Percentiles rank a stretch among this genome's conserved stretches.
phyloP scores from a whole-genome alignment of 2,888 invertebrate species.

The Cepaea hortensis region DNA sequence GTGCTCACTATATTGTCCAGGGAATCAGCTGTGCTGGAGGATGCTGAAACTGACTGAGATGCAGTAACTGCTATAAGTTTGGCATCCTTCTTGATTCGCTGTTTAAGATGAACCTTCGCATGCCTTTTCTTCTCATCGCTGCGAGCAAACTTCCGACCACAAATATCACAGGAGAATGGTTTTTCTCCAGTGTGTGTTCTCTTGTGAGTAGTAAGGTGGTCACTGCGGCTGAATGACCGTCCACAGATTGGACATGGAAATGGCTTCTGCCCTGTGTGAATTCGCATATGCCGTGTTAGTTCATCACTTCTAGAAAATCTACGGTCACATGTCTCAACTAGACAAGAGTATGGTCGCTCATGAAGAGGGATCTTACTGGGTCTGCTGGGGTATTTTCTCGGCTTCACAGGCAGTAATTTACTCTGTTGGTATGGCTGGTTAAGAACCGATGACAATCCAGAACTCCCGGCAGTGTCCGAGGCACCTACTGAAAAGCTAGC shows the following conservation, averaged over 20 bases:
- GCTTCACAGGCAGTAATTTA: slow-evolving; percentile 80
- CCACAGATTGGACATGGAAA: slow-evolving; percentile 98
- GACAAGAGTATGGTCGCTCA: slow-evolving; percentile 98
- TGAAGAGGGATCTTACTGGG: slow-evolving; percentile 98
- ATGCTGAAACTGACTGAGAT: slow-evolving; percentile 23
- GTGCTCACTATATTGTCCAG: slow-evolving; percentile 83
- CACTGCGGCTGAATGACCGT: slow-evolving; percentile 97
- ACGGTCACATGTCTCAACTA: slow-evolving; percentile 96
- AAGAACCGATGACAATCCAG: slow-evolving; percentile 58
- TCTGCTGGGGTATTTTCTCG: slow-evolving; percentile 96
- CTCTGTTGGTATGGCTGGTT: slow-evolving; percentile 68
- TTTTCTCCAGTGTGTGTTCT: slow-evolving; percentile 94
- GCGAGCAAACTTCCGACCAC: slow-evolving; percentile 97
- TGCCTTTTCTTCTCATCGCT: slow-evolving; percentile 99
- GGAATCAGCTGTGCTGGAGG: slow-evolving; percentile 35
- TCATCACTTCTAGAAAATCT: slow-evolving; percentile 98
- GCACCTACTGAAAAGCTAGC: slow-evolving; percentile 55
- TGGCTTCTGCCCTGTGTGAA: slow-evolving; percentile 99
- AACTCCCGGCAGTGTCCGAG: slow-evolving; percentile 51
- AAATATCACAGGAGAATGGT: slow-evolving; percentile 98
- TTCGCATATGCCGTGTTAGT: slow-evolving; percentile 97
- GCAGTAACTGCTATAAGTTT: slow-evolving; percentile 58
- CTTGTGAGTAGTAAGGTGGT: slow-evolving; percentile 98
- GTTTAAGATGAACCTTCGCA: slow-evolving; percentile 98
- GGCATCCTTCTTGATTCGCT: slow-evolving; percentile 77